Evolutionary conservation across 2,113 vertebrate genomes (phyloP), one percentile per base, ranked within the genome.

Genomic region (Acrocephalus kingi): DNA sequence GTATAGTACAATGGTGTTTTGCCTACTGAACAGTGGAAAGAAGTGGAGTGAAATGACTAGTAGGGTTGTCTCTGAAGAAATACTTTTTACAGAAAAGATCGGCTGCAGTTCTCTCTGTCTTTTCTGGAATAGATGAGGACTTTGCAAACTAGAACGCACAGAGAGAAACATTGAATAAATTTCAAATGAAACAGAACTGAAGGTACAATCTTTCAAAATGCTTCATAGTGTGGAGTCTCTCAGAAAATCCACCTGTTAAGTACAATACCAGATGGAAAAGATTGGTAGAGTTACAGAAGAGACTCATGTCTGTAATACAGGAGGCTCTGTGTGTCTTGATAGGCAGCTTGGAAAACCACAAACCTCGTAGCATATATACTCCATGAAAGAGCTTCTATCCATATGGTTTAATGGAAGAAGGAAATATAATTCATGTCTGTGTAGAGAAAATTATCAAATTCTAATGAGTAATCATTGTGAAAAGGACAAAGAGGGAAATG

Each of bases 231-330:
- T 95, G 95, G 96, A 96, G 86, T 68, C 69, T 89, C 91, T 95
- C 68, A 93, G 93, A 94, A 97, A 95, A 95, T 88, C 88, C 94
- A 90, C 87, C 93, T 96, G 93, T 84, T 94, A 95, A 94, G 88
- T 96, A 95, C 88, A 97, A 95, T 97, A 96, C 90, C 96, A 97
- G 95, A 96, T 96, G 94, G 96, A 81, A 94, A 75, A 0, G 52
- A 84, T 92, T 92, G 92, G 88, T 90, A 93, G 56, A 94, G 68
- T 91, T 96, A 92, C 93, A 95, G 86, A 75, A 91, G 96, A 94
- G 79, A 67, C 66, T 95, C 52, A 51, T 72, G 76, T 93, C 88
- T 96, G 79, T 55, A 90, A 21, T 63, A 20, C 88, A 84, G 79
- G 64, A 95, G 76, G 68, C 68, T 89, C 85, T 10, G 0, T 88